These are phyloP conservation scores for Drosophila simulans DNA, from an alignment of 1,140 invertebrate genomes.

Conservation along the genomic window DNA sequence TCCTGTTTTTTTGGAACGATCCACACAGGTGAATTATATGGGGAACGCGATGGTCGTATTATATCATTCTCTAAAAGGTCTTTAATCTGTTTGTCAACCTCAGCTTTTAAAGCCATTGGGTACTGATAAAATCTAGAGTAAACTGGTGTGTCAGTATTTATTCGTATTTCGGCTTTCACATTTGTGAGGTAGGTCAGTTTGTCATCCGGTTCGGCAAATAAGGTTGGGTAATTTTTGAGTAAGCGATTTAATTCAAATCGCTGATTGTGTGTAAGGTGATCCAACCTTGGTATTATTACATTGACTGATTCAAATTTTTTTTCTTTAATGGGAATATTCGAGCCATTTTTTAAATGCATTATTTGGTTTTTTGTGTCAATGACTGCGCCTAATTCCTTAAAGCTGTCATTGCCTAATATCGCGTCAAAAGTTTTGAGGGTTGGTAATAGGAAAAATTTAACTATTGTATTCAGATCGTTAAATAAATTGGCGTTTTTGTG, in stretches of 20 bases:
- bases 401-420: too few relatives aligned
- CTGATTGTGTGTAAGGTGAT: slow-evolving; percentile 7
- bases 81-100: slow-evolving; percentile 37
- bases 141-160: slow-evolving; percentile 24
- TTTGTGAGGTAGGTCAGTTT: slow-evolving; percentile 40
- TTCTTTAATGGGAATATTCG: slow-evolving; percentile 23
- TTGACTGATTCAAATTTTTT: slow-evolving; percentile 36
- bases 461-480: too few relatives aligned
- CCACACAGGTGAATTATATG: slow-evolving; percentile 49
- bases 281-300: slow-evolving; percentile 24
- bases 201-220: slow-evolving; percentile 38
- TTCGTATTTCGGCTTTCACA: slow-evolving; percentile 46
- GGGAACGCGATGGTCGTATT: slow-evolving; percentile 45
- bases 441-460: too few relatives aligned
- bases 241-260: slow-evolving; percentile 12
- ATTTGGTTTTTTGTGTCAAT: too few relatives aligned
- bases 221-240: slow-evolving; percentile 7
- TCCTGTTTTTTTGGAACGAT: slow-evolving; percentile 16
- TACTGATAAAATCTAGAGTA: slow-evolving; percentile 51
- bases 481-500: too few relatives aligned
- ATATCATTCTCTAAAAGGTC: slow-evolving; percentile 46
- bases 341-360: not conserved
- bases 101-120: slow-evolving; percentile 42
- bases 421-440: too few relatives aligned
- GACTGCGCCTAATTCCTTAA: too few relatives aligned